Percentiles rank a stretch among this genome's conserved stretches.
phyloP scores from a whole-genome alignment of 2,797 vertebrate species.

The Coracias cyanogaster region DNA sequence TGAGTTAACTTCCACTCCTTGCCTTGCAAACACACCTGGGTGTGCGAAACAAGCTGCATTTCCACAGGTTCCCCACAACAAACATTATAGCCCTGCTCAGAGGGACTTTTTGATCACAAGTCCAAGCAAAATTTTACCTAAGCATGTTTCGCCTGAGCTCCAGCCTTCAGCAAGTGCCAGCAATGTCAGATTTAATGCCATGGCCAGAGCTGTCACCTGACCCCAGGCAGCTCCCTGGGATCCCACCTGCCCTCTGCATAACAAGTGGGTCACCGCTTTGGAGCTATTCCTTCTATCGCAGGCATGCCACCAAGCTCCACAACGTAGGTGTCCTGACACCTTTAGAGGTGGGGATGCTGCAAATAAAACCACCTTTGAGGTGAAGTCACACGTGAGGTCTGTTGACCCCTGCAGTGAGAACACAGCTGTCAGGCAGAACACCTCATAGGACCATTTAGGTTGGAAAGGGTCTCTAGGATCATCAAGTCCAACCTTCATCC shows the following conservation, averaged over 20 bases:
- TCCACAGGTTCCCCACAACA: neutral
- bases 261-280: fast-evolving
- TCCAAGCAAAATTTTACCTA: neutral
- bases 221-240: fast-evolving
- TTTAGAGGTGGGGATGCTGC: neutral
- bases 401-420: neutral
- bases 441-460: neutral
- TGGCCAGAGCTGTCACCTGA: neutral
- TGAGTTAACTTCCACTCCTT: neutral
- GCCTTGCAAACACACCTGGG: fast-evolving
- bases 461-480: no score
- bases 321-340: neutral
- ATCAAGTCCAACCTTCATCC: no score
- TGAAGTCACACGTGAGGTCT: fast-evolving
- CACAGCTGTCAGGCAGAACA: neutral
- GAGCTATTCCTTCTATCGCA: neutral
- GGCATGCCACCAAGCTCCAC: neutral
- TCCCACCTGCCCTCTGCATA: neutral
- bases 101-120: fast-evolving
- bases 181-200: neutral
- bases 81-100: fast-evolving
- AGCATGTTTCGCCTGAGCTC: neutral
- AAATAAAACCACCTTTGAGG: neutral
- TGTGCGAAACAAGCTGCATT: neutral
- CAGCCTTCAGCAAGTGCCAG: neutral